phyloP scores from a whole-genome alignment of 2,113 vertebrate species.

The Nothocercus nigrocapillus region DNA sequence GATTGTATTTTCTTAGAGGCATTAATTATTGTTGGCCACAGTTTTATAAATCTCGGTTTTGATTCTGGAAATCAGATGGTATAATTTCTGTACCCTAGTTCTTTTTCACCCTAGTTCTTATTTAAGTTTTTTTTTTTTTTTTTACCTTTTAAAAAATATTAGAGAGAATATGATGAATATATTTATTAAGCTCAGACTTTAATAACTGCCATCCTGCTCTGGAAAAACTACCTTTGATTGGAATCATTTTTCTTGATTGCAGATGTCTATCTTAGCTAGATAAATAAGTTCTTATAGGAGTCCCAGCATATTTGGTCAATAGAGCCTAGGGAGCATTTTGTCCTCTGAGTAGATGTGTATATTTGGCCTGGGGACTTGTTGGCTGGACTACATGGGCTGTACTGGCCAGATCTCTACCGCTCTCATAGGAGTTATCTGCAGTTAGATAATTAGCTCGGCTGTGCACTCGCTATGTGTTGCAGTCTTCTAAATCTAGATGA shows the following conservation, averaged over 20 bases:
- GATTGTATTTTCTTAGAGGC: background rate
- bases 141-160: background rate
- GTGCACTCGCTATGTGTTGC: background rate
- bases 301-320: background rate
- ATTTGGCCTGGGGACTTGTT: background rate
- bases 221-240: background rate
- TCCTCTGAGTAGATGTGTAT: background rate
- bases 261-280: background rate
- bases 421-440: background rate
- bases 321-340: background rate
- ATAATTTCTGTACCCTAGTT: background rate
- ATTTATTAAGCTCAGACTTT: background rate
- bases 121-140: no score
- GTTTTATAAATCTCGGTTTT: background rate
- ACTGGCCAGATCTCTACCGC: background rate
- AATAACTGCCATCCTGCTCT: background rate
- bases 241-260: background rate
- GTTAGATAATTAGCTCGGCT: background rate
- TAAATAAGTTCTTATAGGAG: background rate
- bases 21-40: background rate
- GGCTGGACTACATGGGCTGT: background rate
- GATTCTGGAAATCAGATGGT: background rate
- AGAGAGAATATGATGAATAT: background rate
- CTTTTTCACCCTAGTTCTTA: no score
- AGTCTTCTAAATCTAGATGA: background rate